phyloP scores from a whole-genome alignment of 2,113 vertebrate species.

The Tachycineta bicolor region DNA sequence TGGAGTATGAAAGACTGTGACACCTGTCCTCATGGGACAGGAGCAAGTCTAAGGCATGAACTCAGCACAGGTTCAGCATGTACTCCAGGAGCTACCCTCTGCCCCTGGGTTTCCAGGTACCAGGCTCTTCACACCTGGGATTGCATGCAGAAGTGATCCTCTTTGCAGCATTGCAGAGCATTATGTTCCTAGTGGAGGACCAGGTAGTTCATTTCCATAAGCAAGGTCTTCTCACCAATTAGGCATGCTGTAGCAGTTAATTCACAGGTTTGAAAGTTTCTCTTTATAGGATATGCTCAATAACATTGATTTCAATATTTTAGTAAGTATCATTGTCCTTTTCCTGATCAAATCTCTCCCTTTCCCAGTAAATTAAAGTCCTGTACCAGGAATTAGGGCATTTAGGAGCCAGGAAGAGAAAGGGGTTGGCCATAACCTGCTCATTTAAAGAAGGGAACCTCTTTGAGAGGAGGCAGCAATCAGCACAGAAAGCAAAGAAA shows the following conservation, averaged over 20 bases:
- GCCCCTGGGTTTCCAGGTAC: neutral
- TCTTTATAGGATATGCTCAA: neutral
- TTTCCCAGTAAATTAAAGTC: neutral
- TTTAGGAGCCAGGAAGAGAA: neutral
- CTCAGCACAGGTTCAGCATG: neutral
- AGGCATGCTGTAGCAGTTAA: neutral
- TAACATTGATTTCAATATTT: neutral
- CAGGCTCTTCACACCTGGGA: neutral
- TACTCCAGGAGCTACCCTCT: neutral
- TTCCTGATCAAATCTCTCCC: neutral
- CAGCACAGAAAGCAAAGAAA: neutral
- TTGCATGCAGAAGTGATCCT: neutral
- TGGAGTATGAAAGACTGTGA: neutral
- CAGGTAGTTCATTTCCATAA: neutral
- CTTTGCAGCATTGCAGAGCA: neutral
- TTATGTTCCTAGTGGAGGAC: neutral
- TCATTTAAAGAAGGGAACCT: neutral
- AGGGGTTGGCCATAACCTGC: neutral
- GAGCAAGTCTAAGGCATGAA: neutral
- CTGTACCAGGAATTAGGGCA: neutral
- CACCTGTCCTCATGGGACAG: neutral
- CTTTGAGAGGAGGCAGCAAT: neutral
- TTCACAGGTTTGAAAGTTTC: neutral
- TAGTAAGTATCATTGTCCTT: neutral
- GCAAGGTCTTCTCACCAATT: neutral